phyloP scores from a whole-genome alignment of 2,888 invertebrate species.

The Palloptera scutellata region DNA sequence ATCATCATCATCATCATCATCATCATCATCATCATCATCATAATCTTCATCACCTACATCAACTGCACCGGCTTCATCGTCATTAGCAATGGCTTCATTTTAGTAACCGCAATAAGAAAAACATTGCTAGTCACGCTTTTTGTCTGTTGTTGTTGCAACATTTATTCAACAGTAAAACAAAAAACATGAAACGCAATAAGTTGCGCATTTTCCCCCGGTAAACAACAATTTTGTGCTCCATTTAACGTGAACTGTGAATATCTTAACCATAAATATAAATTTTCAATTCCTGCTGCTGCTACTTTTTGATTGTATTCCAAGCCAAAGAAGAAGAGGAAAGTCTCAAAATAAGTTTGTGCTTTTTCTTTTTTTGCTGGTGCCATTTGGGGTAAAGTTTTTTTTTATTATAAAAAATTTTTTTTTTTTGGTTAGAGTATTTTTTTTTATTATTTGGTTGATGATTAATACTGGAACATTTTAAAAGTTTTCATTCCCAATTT shows the following conservation, averaged over 20 bases:
- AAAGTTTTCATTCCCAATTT: conserved; percentile 19
- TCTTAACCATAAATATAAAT: too few species aligned
- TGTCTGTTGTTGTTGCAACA: too few species aligned
- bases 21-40: neutral
- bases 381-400: neutral
- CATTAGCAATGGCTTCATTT: neutral
- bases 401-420: neutral
- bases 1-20: neutral
- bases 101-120: neutral
- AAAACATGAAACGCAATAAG: too few species aligned
- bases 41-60: too few species aligned
- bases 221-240: conserved; percentile 22
- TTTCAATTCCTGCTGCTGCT: too few species aligned
- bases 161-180: too few species aligned
- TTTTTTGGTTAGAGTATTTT: neutral
- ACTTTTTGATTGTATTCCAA: too few species aligned
- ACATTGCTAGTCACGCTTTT: too few species aligned
- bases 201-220: too few species aligned
- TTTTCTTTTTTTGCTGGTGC: neutral
- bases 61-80: neutral
- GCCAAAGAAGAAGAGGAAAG: too few species aligned
- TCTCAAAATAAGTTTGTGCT: neutral
- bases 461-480: conserved; percentile 12
- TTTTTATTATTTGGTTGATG: neutral
- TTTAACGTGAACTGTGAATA: conserved; percentile 10